Evolutionary conservation across 1,140 invertebrate species (phyloP).

Genomic region (Drosophila rufa): DNA sequence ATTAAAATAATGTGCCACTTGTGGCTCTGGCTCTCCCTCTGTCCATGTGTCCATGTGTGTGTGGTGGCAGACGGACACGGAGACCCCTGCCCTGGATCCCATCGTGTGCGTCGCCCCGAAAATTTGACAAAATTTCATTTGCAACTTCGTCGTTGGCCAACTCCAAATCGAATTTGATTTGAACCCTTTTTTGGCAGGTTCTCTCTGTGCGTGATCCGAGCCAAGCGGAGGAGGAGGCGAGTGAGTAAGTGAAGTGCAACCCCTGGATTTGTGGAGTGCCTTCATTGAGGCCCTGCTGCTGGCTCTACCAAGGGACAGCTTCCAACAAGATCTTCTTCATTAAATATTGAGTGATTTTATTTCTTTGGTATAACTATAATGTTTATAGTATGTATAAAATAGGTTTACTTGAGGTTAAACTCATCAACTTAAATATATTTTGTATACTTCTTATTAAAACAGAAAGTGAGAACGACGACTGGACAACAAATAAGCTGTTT

Average conservation of each 20-base stretch:
- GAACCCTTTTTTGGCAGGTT: slow-evolving; percentile 66
- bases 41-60: slow-evolving; percentile 23
- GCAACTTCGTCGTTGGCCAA: slow-evolving; percentile 59
- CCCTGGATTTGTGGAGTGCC: slow-evolving; percentile 12
- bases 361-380: too few species aligned
- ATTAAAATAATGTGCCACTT: slow-evolving; percentile 85
- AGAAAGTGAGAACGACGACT: too few species aligned
- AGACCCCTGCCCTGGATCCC: not conserved
- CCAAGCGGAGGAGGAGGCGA: not conserved
- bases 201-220: slow-evolving; percentile 34
- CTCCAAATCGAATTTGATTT: slow-evolving; percentile 81
- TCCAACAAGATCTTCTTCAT: not conserved
- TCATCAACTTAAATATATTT: too few species aligned
- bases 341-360: not conserved
- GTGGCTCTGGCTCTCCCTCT: slow-evolving; percentile 75
- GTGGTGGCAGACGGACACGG: slow-evolving; percentile 11
- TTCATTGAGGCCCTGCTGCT: not conserved
- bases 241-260: slow-evolving; percentile 15
- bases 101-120: slow-evolving; percentile 29
- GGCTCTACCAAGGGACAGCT: not conserved
- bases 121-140: slow-evolving; percentile 72
- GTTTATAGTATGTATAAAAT: too few species aligned
- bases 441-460: too few species aligned
- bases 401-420: not conserved
- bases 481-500: too few species aligned